A percentile compares a stretch with the other conserved stretches of the same genome.
Evolutionary conservation across 2,797 vertebrate species (phyloP).

Genomic region (Hydrocynus forskahlii): DNA sequence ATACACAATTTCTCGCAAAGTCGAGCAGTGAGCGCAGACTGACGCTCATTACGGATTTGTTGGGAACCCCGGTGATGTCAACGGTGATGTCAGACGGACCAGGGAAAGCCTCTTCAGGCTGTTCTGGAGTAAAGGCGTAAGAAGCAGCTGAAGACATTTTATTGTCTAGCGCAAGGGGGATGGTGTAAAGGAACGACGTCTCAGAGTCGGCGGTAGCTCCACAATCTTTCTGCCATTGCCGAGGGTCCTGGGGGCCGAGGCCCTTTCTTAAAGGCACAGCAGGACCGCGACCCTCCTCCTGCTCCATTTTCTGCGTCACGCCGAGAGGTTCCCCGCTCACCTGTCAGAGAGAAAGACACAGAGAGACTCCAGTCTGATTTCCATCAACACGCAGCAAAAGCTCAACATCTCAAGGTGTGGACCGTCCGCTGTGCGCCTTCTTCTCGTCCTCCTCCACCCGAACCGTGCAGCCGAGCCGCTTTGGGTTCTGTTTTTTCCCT

Average conservation of each 20-base stretch:
- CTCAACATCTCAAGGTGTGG: background rate
- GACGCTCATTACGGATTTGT: background rate
- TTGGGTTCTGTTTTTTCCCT: conserved; percentile 67
- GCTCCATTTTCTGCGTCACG: conserved; percentile 68
- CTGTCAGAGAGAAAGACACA: conserved; percentile 54
- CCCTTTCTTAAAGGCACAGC: conserved; percentile 48
- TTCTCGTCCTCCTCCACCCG: background rate
- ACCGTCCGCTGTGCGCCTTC: background rate
- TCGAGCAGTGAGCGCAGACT: background rate
- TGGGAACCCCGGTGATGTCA: conserved; percentile 31
- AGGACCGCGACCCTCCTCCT: background rate
- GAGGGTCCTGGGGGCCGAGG: background rate
- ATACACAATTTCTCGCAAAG: background rate
- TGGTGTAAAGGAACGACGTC: background rate
- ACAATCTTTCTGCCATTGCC: background rate
- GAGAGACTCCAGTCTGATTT: conserved; percentile 13
- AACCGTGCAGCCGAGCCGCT: conserved; percentile 51
- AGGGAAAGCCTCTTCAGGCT: background rate
- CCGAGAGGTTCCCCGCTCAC: conserved; percentile 78
- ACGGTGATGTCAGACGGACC: conserved; percentile 16
- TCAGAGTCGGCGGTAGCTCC: background rate
- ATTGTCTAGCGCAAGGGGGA: too few species aligned
- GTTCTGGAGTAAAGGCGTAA: background rate
- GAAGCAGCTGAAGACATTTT: background rate
- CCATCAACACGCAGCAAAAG: conserved; percentile 14